A percentile compares a stretch with the other conserved stretches of the same genome.
Evolutionary conservation across 2,797 vertebrate genomes (phyloP).

Genomic region (Cebuella pygmaea): DNA sequence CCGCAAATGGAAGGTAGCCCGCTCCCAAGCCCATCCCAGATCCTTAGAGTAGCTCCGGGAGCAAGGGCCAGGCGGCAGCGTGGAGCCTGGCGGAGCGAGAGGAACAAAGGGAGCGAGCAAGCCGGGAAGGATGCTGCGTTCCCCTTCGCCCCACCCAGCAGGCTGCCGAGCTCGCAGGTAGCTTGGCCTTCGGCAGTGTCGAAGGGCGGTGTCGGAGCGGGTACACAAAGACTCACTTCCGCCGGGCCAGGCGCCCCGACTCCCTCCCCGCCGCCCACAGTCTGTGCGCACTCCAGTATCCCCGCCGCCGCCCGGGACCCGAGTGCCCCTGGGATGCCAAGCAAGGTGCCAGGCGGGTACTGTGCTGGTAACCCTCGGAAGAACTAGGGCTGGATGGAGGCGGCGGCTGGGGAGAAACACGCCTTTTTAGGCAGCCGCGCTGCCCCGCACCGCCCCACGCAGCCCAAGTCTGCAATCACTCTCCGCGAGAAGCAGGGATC

Average conservation of each 20-base stretch:
- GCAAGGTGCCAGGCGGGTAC: not conserved
- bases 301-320: not conserved
- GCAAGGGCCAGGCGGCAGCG: not conserved
- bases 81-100: not conserved
- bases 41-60: not conserved
- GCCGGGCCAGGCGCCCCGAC: not conserved
- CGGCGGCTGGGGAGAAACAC: not conserved
- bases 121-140: not conserved
- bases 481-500: not conserved
- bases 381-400: not conserved
- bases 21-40: not conserved
- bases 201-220: not conserved
- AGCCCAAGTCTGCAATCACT: constrained; percentile 40
- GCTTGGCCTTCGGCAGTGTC: not conserved
- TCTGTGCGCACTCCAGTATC: not conserved
- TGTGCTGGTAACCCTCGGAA: constrained; percentile 7
- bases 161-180: not conserved
- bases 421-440: constrained; percentile 45
- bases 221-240: constrained; percentile 56
- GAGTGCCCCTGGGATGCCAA: not conserved
- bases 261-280: not conserved
- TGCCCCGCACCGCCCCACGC: constrained; percentile 36
- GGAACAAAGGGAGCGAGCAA: constrained; percentile 64
- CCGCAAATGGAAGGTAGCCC: not conserved
- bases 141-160: not conserved